Conservation (phyloP, 2,113 vertebrate species). For the Promerops cafer region DNA sequence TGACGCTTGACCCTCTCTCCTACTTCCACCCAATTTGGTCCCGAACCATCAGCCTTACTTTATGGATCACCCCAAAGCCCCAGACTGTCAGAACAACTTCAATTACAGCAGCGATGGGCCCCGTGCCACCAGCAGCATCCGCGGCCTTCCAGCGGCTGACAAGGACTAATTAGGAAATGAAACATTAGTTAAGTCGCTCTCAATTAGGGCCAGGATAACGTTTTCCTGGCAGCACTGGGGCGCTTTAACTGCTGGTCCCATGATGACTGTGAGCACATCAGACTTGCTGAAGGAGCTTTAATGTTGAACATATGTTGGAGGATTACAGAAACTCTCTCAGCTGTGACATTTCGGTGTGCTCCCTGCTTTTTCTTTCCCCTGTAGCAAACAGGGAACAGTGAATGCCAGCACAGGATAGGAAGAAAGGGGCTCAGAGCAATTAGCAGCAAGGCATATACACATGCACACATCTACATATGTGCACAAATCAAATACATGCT, state of each 20-base stretch:
- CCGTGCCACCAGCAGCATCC: slow-evolving; percentile 54
- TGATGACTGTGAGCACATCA: slow-evolving; percentile 64
- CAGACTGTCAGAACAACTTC: slow-evolving; percentile 59
- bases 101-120: slow-evolving; percentile 57
- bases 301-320: slow-evolving; percentile 66
- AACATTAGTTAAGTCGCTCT: slow-evolving; percentile 72
- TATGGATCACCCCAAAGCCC: slow-evolving; percentile 46
- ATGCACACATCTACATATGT: background rate
- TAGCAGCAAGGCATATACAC: background rate
- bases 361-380: slow-evolving; percentile 50
- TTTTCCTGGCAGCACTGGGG: slow-evolving; percentile 62
- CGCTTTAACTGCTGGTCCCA: slow-evolving; percentile 64
- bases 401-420: slow-evolving; percentile 11
- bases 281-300: slow-evolving; percentile 65
- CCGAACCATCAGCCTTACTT: slow-evolving; percentile 20
- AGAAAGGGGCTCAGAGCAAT: slow-evolving; percentile 43
- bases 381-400: slow-evolving; percentile 32
- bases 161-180: slow-evolving; percentile 75
- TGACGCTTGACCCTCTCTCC: background rate
- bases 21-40: background rate
- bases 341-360: slow-evolving; percentile 64
- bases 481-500: background rate
- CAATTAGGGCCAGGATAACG: slow-evolving; percentile 71
- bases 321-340: slow-evolving; percentile 67
- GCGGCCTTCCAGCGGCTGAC: slow-evolving; percentile 61